Evolutionary conservation across 2,113 vertebrate genomes (phyloP), one percentile per base, ranked within the genome.

Genomic region (Misgurnus anguillicaudatus): DNA sequence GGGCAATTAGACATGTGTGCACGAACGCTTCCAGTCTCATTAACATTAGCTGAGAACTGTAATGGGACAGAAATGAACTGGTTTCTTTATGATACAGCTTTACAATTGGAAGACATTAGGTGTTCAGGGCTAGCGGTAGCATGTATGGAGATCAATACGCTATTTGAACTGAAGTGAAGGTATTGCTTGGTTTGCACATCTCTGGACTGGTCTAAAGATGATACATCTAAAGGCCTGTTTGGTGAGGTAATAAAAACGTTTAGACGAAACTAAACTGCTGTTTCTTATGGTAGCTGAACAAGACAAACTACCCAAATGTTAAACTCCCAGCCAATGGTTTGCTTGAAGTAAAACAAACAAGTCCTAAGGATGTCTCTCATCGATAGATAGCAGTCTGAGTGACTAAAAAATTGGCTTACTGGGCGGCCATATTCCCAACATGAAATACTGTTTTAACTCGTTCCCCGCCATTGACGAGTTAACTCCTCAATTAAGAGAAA

Each of bases 211-310:
- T 83, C 86, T 87, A 83, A 89, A 87, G 85, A 89, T 90, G 88
- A 92, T 91, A 90, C 89, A 92, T 92, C 88, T 83, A 81, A 78
- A 86, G 80, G 74, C 84, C 85, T 82, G 80, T 79, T 84, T 88
- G 88, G 89, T 85, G 81, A 86, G 85, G 88, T 91, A 91, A 93
- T 93, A 92, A 92, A 93, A 90, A 90, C 82, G n/a, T 86, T 89
- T 90, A 89, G 90, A 91, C 87, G 89, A 87, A 88, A 89, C 89
- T 83, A 70, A 84, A 90, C 87, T 83, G 87, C 90, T 71, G 80
- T 85, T 83, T 87, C 80, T 82, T 85, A 89, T 89, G 87, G 82
- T 89, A 90, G 87, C 83, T 80, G 89, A 86, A 85, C 82, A 57
- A 65, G 78, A 82, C 70, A 48, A 87, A 82, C 70, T 83, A 88